Evolutionary conservation across 2,113 vertebrate species (phyloP), one percentile per base, ranked within the genome.

Genomic region (Suncus etruscus): DNA sequence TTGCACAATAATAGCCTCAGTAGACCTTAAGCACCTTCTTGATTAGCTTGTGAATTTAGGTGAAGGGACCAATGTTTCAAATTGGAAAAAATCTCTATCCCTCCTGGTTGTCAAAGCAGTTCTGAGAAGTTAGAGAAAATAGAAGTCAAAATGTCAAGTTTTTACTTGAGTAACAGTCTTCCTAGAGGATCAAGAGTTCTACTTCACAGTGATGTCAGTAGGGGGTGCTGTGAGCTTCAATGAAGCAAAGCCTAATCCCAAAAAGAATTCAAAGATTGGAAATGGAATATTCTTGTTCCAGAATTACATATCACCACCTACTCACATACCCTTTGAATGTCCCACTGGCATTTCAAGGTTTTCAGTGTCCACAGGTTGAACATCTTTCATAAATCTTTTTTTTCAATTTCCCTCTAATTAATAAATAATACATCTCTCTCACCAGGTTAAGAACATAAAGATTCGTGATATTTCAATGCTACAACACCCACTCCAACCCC

Each of bases 81-180:
- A 47, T 63, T 63, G 47, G 68, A 47, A 22, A 39, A 32, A 47
- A 11, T 63, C 58, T 27, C 4, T 58, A 58, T 89, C 54, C 10
- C 4, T 75, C 18, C 51, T 81, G 3, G 61, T 65, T 54, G 47
- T 92, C 48, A 66, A 66, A 16, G 15, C 87, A 91, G 31, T 45
- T 90, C 32, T 73, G 51, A 61, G n/a, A n/a, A 48, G 24, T 76
- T 29, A 73, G 65, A 82, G 18, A 76, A 86, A 69, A 15, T 32
- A 76, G 12, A 81, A 51, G 7, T 14, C 29, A 3, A 94, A 73
- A 32, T 69, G 47, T 63, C 25, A 88, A 76, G 8, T 94, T 82
- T 94, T 82, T 80, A 80, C 68, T 76, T 90, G 12, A 85, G 70
- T 47, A 76, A 27, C 29, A 79, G 39, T 90, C 50, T 69, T 11